Evolutionary conservation across 1,140 invertebrate species (phyloP).

Genomic region (Drosophila persimilis): DNA sequence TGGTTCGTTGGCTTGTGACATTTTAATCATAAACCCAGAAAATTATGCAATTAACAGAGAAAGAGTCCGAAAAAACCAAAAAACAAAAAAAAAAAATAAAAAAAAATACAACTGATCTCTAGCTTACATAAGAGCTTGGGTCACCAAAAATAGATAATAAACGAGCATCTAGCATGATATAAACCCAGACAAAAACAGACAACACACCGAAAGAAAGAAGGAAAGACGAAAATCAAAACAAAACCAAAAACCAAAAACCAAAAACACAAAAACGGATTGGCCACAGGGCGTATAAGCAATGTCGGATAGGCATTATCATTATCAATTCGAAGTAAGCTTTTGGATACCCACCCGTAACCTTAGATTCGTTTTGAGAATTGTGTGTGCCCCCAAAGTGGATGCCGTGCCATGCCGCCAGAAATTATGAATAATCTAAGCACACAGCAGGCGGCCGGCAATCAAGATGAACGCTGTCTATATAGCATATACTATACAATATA

Average conservation of each 20-base stretch:
- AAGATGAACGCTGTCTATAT: constrained; percentile 52
- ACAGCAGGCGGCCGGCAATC: constrained; percentile 56
- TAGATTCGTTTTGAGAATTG: too few relatives aligned
- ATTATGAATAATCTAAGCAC: constrained; percentile 25
- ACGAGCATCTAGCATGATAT: constrained; percentile 71
- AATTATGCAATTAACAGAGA: constrained; percentile 67
- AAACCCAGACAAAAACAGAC: constrained; percentile 37
- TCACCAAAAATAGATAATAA: constrained; percentile 61
- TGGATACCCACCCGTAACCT: too few relatives aligned
- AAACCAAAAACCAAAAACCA: too few relatives aligned
- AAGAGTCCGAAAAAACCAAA: constrained; percentile 13
- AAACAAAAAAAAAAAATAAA: too few relatives aligned
- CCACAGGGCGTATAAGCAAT: constrained; percentile 50
- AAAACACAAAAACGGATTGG: constrained; percentile 11
- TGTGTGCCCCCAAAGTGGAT: too few relatives aligned
- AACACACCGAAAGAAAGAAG: constrained; percentile 1
- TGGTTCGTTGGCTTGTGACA: constrained; percentile 69
- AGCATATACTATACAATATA: constrained; percentile 20
- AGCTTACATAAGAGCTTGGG: constrained; percentile 65
- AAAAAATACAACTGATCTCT: constrained; percentile 36
- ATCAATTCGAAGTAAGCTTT: too few relatives aligned
- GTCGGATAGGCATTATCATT: background rate
- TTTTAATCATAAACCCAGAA: constrained; percentile 61
- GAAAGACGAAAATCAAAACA: constrained; percentile 1
- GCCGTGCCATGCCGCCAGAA: background rate